phyloP scores from a whole-genome alignment of 2,888 invertebrate genomes.

The Scaptomyza polygonia region DNA sequence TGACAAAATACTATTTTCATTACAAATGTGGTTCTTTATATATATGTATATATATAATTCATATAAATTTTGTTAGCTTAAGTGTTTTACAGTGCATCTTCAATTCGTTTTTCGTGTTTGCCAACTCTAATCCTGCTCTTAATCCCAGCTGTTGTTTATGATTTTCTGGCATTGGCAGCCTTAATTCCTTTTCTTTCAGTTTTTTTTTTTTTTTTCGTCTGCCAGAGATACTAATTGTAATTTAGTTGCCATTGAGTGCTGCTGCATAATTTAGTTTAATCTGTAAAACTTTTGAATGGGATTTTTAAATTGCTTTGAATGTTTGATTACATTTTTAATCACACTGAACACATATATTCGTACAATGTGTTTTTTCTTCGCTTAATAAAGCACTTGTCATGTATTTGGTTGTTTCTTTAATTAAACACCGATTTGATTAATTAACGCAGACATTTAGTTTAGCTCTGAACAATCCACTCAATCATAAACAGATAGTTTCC shows the following conservation, averaged over 20 bases:
- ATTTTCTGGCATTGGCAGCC: background rate
- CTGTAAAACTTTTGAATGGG: background rate
- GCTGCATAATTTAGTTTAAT: background rate
- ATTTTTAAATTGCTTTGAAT: background rate
- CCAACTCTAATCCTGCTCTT: background rate
- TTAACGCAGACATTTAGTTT: slow-evolving; percentile 63
- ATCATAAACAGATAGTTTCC: slow-evolving; percentile 56
- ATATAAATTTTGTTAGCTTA: too few relatives aligned
- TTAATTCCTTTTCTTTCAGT: background rate
- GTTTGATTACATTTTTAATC: background rate
- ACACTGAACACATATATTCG: background rate
- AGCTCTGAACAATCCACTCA: slow-evolving; percentile 57
- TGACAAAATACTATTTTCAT: too few relatives aligned
- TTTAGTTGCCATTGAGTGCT: background rate
- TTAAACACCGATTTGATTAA: slow-evolving; percentile 74
- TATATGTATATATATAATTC: too few relatives aligned
- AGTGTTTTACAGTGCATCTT: background rate
- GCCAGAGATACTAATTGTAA: background rate
- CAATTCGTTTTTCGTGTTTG: background rate
- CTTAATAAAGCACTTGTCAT: slow-evolving; percentile 15
- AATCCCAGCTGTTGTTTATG: background rate
- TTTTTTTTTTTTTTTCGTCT: background rate
- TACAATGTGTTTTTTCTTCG: background rate
- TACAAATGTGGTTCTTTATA: too few relatives aligned
- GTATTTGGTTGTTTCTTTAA: slow-evolving; percentile 48